phyloP scores from a whole-genome alignment of 2,797 vertebrate genomes.

The Falco biarmicus region DNA sequence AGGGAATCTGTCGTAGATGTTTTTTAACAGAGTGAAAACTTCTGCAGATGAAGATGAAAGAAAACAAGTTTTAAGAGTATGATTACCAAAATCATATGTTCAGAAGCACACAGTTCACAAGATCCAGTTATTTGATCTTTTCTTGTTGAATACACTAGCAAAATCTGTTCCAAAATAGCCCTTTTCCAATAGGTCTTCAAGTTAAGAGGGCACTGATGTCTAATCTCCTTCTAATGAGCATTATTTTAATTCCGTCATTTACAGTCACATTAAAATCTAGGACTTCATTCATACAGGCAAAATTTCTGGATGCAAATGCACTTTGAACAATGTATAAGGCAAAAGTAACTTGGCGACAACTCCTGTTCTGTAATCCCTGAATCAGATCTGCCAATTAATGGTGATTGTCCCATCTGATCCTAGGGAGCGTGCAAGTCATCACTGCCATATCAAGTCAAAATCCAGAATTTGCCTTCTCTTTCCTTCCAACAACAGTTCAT shows the following conservation, averaged over 20 bases:
- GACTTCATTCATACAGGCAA: neutral
- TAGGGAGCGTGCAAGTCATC: neutral
- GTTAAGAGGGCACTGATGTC: neutral
- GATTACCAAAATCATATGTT: neutral
- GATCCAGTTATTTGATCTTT: neutral
- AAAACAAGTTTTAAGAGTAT: neutral
- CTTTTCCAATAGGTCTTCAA: neutral
- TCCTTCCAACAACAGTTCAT: neutral
- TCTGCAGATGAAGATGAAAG: neutral
- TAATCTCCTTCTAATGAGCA: neutral
- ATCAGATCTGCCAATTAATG: neutral
- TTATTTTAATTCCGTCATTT: neutral
- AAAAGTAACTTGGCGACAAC: neutral
- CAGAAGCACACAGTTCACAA: neutral
- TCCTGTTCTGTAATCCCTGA: neutral
- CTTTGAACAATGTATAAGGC: neutral
- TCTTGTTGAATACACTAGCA: neutral
- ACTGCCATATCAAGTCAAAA: constrained; percentile 17
- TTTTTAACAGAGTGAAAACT: neutral
- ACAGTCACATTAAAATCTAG: neutral
- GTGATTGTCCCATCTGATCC: neutral
- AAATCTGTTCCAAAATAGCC: neutral
- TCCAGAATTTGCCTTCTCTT: neutral
- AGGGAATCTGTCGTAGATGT: neutral
- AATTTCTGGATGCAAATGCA: neutral